Evolutionary conservation across 2,797 vertebrate species (phyloP).

Genomic region (Sorex maritimensis): DNA sequence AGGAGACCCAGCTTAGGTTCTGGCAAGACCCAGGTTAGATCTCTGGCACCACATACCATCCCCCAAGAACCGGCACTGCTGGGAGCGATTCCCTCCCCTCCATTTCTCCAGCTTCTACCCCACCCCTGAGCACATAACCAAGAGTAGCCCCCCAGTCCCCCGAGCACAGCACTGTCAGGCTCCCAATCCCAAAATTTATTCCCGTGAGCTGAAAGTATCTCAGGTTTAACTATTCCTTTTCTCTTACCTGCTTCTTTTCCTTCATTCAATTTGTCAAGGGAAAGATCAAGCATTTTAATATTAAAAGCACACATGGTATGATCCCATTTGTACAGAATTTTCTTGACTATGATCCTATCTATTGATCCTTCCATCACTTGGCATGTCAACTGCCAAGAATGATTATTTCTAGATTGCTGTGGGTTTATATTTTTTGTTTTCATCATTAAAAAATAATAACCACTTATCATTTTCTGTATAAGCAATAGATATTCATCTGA

Average conservation of each 20-base stretch:
- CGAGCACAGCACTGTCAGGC: no score
- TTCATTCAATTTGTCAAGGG: constrained; percentile 53
- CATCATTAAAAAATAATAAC: constrained; percentile 76
- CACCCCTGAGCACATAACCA: no score
- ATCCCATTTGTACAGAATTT: constrained; percentile 60
- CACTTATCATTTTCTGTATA: constrained; percentile 65
- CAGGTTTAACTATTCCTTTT: constrained; percentile 55
- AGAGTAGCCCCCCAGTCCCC: no score
- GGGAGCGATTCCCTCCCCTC: no score
- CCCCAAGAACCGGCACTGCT: no score
- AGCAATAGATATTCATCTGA: constrained; percentile 52
- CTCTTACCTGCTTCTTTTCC: constrained; percentile 53
- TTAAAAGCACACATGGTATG: constrained; percentile 61
- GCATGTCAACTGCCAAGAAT: constrained; percentile 48
- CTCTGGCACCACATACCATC: no score
- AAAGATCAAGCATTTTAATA: constrained; percentile 67
- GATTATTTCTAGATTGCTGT: constrained; percentile 66
- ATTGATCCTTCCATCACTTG: constrained; percentile 50
- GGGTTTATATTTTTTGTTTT: constrained; percentile 59
- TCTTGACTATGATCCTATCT: constrained; percentile 35
- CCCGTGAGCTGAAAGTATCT: constrained; percentile 14
- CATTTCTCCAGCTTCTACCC: no score
- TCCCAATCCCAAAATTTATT: neutral
- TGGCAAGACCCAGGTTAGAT: no score
- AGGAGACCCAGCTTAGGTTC: no score